Base-by-base conservation (phyloP, 37 sponge, comb jelly and placozoan genomes). In the Corticium candelabrum region DNA sequence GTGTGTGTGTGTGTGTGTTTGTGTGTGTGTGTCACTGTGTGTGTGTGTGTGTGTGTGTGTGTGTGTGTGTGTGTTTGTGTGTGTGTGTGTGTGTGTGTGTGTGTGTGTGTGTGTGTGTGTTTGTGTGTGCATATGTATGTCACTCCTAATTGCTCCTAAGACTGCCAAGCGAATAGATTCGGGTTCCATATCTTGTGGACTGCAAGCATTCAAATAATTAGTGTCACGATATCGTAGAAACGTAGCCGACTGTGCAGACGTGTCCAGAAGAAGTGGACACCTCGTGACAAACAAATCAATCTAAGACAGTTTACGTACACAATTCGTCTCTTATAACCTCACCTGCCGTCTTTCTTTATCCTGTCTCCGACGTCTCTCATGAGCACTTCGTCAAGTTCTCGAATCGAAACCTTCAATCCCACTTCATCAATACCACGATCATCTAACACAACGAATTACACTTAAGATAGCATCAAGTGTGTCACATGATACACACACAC, bases 221-320 rank as follows among this genome's bases (percentile, higher is more conserved):
- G 92, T 89, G 77, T 96, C 96, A 34, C 92, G 84, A 74, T 96
- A 96, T 29, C 86, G 77, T 35, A 96, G 82, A 77, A 96, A 96
- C 11, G 86, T 85, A 2, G 92, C 79, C 40, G 81, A 82, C 78
- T 87, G 90, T 37, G 82, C 50, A 34, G 84, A 68, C 31, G 81
- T 75, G 62, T 96, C 96, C 15, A 96, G 83, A 34, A 96, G 82
- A 69, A 96, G 77, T n/a, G 96, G 96, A 92, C 96, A 96, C 68
- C 94, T 93, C n/a, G n/a, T n/a, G n/a, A n/a, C n/a, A n/a, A 40
- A 2, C n/a, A n/a, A n/a, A n/a, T n/a, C n/a, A n/a, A n/a, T n/a
- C n/a, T n/a, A n/a, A n/a, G n/a, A n/a, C n/a, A n/a, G n/a, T n/a
- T n/a, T n/a, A n/a, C n/a, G n/a, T n/a, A n/a, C n/a, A n/a, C n/a